Base-by-base conservation (phyloP, 1,140 invertebrate species). In the Agrypnia vestita region DNA sequence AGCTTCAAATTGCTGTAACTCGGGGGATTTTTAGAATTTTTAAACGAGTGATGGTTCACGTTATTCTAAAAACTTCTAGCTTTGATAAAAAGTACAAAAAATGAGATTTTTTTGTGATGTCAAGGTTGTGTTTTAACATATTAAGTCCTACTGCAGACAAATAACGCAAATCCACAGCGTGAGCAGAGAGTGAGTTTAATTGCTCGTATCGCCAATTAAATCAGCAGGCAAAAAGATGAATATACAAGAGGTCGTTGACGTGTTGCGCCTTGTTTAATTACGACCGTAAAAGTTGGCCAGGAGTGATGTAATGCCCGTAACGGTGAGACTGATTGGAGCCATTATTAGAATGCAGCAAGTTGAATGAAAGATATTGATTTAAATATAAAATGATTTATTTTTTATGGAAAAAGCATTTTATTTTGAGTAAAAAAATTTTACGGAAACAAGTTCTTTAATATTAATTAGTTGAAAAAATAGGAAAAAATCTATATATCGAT, bases 261-360 rank as follows among this genome's bases (percentile, higher is more conserved):
- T 71, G 67, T 71, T 71, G 49, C 67, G 47, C 67, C 67, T 71
- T 49, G 44, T 51, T 47, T 25, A 71, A 71, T 71, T 51, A 71
- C 19, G 19, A 49, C 15, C 46, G 44, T 71, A 47, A 15, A 17
- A 49, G 46, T 71, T 25, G 3, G 46, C 12, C 19, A 19, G 47
- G 25, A 10, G 44, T 51, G 67, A 13, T 51, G 51, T 51, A 71
- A 71, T 71, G 19, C 49, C 67, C 67, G 35, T 71, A n/a, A n/a
- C n/a, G n/a, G n/a, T n/a, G n/a, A n/a, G 67, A 71, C 67, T 46
- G 49, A 71, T 71, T 44, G 17, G 15, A 15, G 11, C 46, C 46
- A 71, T 71, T 51, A 71, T 47, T 51, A 67, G 44, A 47, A 47
- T 17, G 17, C 15, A 64, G 19, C 61, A 64, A 25, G 35, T 64